Evolutionary conservation across 2,113 vertebrate species (phyloP).

Genomic region (Neolamprologus cancellatus): DNA sequence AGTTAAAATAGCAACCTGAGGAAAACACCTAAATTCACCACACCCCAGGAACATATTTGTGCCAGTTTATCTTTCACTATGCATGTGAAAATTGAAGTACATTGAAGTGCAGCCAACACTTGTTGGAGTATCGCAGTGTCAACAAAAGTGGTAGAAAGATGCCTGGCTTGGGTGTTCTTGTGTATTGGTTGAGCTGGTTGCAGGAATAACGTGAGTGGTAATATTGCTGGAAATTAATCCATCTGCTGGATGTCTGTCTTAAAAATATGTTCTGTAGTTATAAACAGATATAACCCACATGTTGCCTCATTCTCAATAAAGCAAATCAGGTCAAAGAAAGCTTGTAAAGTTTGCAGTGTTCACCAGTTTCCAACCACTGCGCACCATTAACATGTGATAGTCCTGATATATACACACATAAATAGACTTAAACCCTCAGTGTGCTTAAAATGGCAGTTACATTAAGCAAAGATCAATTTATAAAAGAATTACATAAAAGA

Average conservation of each 20-base stretch:
- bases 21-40: background rate
- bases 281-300: background rate
- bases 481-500: background rate
- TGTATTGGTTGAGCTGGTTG: background rate
- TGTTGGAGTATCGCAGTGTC: rapidly evolving
- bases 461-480: no score
- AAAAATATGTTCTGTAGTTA: background rate
- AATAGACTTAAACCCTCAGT: background rate
- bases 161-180: background rate
- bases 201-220: background rate
- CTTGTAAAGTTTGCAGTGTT: background rate
- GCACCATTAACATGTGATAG: background rate
- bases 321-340: background rate
- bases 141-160: background rate
- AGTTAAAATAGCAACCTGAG: background rate
- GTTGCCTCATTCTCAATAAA: rapidly evolving
- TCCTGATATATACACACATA: background rate
- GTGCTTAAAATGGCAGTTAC: background rate
- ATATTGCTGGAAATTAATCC: background rate
- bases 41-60: background rate
- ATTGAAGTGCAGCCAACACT: background rate
- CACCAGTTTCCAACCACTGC: background rate
- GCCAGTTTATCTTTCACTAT: background rate
- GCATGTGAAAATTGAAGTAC: background rate
- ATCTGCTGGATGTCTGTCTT: background rate